Evolutionary conservation across 2,888 invertebrate species (phyloP).

Genomic region (Mythimna vitellina): DNA sequence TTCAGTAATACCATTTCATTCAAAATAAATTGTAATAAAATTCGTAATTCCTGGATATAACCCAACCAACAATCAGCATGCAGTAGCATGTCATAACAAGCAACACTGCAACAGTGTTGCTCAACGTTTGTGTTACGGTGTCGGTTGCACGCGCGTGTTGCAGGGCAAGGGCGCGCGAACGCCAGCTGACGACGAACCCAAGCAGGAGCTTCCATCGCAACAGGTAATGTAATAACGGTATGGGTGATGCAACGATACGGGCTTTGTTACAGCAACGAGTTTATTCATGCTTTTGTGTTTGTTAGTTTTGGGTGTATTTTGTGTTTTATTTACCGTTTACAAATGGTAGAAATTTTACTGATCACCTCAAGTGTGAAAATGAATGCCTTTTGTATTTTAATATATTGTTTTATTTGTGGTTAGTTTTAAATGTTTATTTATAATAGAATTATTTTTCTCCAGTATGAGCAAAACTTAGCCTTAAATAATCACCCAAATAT

Average conservation of each 20-base stretch:
- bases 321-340: neutral
- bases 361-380: neutral
- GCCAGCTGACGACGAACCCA: constrained; percentile 82
- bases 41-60: constrained; percentile 43
- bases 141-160: constrained; percentile 82
- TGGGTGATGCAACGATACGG: constrained; percentile 54
- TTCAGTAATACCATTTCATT: neutral
- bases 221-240: constrained; percentile 73
- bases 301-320: constrained; percentile 22
- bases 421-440: neutral
- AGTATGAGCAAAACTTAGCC: too few species aligned
- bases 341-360: too few species aligned
- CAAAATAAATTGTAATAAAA: neutral
- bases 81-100: constrained; percentile 55
- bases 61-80: constrained; percentile 63
- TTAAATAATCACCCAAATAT: too few species aligned
- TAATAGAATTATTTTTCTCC: neutral
- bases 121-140: constrained; percentile 78
- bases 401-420: neutral
- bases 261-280: constrained; percentile 25
- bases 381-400: too few species aligned
- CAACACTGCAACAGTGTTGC: constrained; percentile 41
- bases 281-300: constrained; percentile 14
- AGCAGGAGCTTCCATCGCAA: constrained; percentile 65
- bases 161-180: constrained; percentile 87